Conservation (phyloP, 2,797 vertebrate genomes). For the Sebastes hubbsi region DNA sequence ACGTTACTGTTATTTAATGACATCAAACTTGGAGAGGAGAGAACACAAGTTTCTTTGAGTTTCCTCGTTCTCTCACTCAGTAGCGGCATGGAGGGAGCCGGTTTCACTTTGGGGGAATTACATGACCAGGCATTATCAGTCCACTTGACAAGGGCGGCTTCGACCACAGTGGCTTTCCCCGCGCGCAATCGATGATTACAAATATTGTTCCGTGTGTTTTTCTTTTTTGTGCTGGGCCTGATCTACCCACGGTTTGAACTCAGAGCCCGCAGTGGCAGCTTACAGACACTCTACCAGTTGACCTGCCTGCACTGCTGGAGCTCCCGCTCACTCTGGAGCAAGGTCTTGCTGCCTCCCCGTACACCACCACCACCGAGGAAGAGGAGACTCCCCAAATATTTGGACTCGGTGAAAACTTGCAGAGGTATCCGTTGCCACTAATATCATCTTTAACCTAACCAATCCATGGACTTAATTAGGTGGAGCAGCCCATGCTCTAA, state of each 20-base stretch:
- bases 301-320: constrained; percentile 52
- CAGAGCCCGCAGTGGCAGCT: constrained; percentile 67
- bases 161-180: too few species aligned
- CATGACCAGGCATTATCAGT: too few species aligned
- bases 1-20: too few species aligned
- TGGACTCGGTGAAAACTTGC: constrained; percentile 57
- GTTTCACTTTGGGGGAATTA: too few species aligned
- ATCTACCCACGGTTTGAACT: constrained; percentile 3
- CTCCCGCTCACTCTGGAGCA: constrained; percentile 45
- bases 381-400: constrained; percentile 34
- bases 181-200: too few species aligned
- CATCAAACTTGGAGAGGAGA: too few species aligned
- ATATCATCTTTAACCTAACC: neutral
- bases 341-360: constrained; percentile 28
- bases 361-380: constrained; percentile 21
- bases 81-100: too few species aligned
- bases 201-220: neutral
- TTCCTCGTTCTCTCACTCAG: too few species aligned
- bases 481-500: neutral
- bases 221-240: neutral
- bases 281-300: constrained; percentile 36
- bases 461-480: neutral
- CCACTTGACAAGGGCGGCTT: too few species aligned
- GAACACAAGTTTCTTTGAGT: too few species aligned
- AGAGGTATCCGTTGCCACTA: constrained; percentile 54